Base-by-base conservation (phyloP, 2,888 invertebrate species). In the Malthinus seriepunctatus region DNA sequence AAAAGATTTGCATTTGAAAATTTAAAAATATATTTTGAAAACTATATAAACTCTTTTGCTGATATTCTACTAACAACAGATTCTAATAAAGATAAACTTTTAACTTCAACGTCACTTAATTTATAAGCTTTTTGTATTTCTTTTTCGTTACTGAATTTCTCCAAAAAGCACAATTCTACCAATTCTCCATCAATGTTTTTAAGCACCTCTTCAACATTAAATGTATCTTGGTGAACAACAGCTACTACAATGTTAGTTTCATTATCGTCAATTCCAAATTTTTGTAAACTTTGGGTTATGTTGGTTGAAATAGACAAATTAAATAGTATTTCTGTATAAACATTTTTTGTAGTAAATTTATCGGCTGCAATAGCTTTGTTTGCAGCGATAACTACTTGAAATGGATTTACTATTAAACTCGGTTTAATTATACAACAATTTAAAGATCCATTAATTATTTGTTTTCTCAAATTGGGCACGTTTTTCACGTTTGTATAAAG, bases 271-370 rank as follows among this genome's bases (percentile, higher is more conserved):
- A 87, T 81, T 1, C 89, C 88, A 76, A 89, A 90, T 59, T 81
- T 86, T 48, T 74, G 79, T 47, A 91, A 78, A 60, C 90, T 88
- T 63, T 86, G 84, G 3, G 86, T 82, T 63, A 90, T 90, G 67
- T 88, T 89, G 70, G 85, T 88, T 0, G 88, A 84, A 1, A 84
- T 75, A 0, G 89, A 89, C 57, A 90, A 77, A 73, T 87, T 87
- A 71, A 82, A 90, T 11, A 90, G 71, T 46, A 89, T 81, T 76
- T 90, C 90, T 0, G 87, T 83, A 70, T 80, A 85, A 0, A 89
- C 69, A 7, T 81, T 83, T 68, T 82, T 84, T 0, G 90, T 90
- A 0, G 83, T 83, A 71, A 87, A 76, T 66, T 81, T 82, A 47
- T 82, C 79, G 1, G 82, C 78, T 0, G 84, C 67, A 0, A 81